Evolutionary conservation across 2,888 invertebrate species (phyloP), one percentile per base, ranked within the genome.

Genomic region (Notodonta ziczac): DNA sequence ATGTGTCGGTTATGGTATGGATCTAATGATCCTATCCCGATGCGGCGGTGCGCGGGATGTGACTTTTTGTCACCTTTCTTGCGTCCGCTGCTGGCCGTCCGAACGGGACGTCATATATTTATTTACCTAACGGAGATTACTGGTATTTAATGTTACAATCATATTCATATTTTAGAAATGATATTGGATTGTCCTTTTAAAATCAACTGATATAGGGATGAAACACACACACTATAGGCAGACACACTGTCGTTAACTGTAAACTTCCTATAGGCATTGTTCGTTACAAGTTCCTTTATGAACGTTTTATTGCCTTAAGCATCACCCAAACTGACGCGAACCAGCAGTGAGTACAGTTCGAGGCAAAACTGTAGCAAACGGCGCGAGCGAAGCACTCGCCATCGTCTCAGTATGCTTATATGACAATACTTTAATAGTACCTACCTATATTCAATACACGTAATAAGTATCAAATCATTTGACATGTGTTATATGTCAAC

Each of bases 1-100:
- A 92, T 91, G 88, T 85, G 80, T 86, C 88, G 80, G 82, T 90
- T 93, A 93, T 91, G 93, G 92, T 84, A 81, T 83, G 87, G 87
- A 82, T 90, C 93, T 93, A 93, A 93, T 92, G 93, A 92, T 90
- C 83, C 85, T 78, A 80, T 85, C 91, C 90, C 80, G 80, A 74
- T 89, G 88, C 86, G 90, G 90, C 74, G 72, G 78, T 83, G 85
- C 85, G 81, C 84, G 85, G 85, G 83, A 82, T 83, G 80, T 91
- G 70, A 78, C 83, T 93, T 92, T 91, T 92, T 93, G 78, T 83
- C 58, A 68, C 65, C 78, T 82, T 92, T 90, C 90, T 90, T 90
- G 85, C 82, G 72, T 76, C 72, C 80, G 80, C 78, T 77, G 76
- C 81, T 78, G 84, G 79, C 81, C 81, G 83, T 79, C 78, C 81